Conservation (phyloP, 2,797 vertebrate genomes). For the Aldrovandia affinis region DNA sequence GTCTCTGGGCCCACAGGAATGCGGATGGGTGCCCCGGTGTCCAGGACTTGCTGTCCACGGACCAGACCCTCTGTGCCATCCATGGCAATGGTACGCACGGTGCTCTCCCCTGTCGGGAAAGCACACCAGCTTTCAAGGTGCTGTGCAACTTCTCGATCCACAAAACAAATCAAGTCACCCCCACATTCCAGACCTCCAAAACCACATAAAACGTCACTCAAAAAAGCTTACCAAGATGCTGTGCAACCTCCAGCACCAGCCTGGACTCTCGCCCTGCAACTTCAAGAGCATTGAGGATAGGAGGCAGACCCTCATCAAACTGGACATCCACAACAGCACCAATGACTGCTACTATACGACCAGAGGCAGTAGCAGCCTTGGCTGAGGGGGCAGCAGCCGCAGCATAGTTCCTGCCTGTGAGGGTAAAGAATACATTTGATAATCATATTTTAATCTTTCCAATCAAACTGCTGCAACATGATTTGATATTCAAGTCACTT, state of each 20-base stretch:
- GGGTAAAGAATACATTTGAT: too few relatives aligned
- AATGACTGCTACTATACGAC: slow-evolving; percentile 93
- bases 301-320: slow-evolving; percentile 94
- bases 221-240: slow-evolving; percentile 90
- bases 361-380: slow-evolving; percentile 63
- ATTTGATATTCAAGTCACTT: too few relatives aligned
- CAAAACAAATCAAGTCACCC: too few relatives aligned
- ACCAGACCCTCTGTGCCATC: slow-evolving; percentile 95
- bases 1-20: slow-evolving; percentile 97
- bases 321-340: slow-evolving; percentile 96
- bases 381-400: slow-evolving; percentile 80
- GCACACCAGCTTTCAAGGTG: too few relatives aligned
- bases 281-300: slow-evolving; percentile 94
- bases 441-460: too few relatives aligned
- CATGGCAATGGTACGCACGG: slow-evolving; percentile 96
- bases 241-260: slow-evolving; percentile 94
- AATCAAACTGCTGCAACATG: too few relatives aligned
- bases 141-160: too few relatives aligned
- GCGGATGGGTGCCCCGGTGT: slow-evolving; percentile 92
- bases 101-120: slow-evolving; percentile 83
- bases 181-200: too few relatives aligned
- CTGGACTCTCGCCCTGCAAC: slow-evolving; percentile 87
- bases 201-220: too few relatives aligned
- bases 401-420: slow-evolving; percentile 86
- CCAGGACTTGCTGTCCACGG: slow-evolving; percentile 91